Evolutionary conservation across 2,797 vertebrate genomes (phyloP), one percentile per base, ranked within the genome.

Genomic region (Pitangus sulphuratus): DNA sequence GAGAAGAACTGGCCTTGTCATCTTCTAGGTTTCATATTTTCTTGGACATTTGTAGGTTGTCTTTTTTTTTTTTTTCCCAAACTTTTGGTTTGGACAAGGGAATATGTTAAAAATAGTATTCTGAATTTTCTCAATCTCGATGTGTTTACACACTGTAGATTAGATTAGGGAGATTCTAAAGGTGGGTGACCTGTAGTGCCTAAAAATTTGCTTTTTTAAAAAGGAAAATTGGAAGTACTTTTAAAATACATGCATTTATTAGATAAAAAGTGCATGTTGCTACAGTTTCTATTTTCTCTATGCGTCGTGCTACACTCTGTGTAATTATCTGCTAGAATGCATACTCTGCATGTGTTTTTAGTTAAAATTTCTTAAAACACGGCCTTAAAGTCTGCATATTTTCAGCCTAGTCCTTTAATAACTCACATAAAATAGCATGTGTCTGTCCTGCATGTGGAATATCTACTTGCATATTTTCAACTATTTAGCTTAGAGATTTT

Each of bases 321-420:
- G 57, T 56, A 79, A 95, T 94, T 95, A 95, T 91, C 90, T 92
- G 75, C 62, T 92, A 82, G 77, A 95, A 79, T 70, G 84, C 14
- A 25, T 83, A 24, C 65, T 48, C 87, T 85, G 75, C 94, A 94
- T 92, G 57, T 97, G 95, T 28, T 95, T 96, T 96, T 61, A 75
- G 71, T 96, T 94, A 96, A 95, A 80, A 95, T 96, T 96, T 95
- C 88, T 95, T 95, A 94, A 95, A 96, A 95, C 90, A 75, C 0
- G 14, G 68, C 71, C 92, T 87, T 95, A 81, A 87, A 96, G 96
- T 82, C 95, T 96, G 92, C 95, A 87, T 95, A 90, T 90, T 96
- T 96, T 94, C 91, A 91, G 68, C 64, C 42, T 74, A 80, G 81
- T 60, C 74, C 80, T 79, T 93, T 92, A 93, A 95, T 90, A 89